Evolutionary conservation across 2,888 invertebrate species (phyloP), one percentile per base, ranked within the genome.

Genomic region (Ommatoiulus sabulosus): DNA sequence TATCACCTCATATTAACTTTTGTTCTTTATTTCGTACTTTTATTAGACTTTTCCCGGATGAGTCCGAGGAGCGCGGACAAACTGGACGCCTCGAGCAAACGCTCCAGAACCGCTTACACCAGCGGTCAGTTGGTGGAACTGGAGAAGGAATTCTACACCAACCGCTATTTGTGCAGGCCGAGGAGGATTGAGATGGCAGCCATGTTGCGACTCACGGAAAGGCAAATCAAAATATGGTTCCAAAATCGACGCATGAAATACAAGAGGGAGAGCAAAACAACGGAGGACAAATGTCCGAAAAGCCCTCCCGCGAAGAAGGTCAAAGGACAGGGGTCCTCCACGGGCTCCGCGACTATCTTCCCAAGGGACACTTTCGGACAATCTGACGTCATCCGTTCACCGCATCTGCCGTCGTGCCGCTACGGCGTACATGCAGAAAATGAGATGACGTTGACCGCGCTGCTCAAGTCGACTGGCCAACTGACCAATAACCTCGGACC

Each of bases 201-300:
- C 63, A 87, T 80, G 87, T 80, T 87, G 43, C n/a, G 24, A 12
- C 44, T 87, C 17, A 44, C 43, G 2, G 87, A 87, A 80, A 57
- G 80, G 7, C 87, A 87, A 44, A 87, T 87, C 43, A 87, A 87
- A 80, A 87, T 80, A 10, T 87, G 87, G 87, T 87, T 87, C n/a
- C 87, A 87, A 80, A 87, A 87, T n/a, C 43, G 87, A 24, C 43
- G 87, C 43, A 87, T 87, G 87, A 87, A 87, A 87, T 43, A 20
- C 80, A 87, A 87, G 24, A 87, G 43, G 43, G 44, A 24, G n/a
- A 43, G 43, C 8, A 87, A 87, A n/a, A 2, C 44, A 0, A 44
- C 46, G 8, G 85, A 35, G 72, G 72, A 72, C 24, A 24, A 20
- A 10, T 7, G 24, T 24, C 24, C 0, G 72, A 7, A 8, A 10